phyloP scores from a whole-genome alignment of 2,113 vertebrate genomes.

The Thunnus maccoyii region DNA sequence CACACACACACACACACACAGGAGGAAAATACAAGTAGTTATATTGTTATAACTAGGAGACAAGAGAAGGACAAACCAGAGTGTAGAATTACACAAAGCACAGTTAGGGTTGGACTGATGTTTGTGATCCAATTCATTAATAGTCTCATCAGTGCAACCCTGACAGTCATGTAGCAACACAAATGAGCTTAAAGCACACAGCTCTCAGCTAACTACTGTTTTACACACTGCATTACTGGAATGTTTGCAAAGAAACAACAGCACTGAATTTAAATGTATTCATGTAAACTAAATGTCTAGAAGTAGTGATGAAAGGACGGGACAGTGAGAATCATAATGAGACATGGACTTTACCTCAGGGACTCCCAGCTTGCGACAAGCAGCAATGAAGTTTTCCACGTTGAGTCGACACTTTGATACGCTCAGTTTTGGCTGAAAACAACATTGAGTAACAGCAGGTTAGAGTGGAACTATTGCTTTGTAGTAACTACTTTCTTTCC shows the following conservation, averaged over 20 bases:
- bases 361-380: slow-evolving; percentile 91
- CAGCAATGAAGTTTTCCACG: slow-evolving; percentile 90
- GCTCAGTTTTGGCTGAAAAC: slow-evolving; percentile 90
- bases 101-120: slow-evolving; percentile 30
- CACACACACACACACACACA: slow-evolving; percentile 21
- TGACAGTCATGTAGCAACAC: slow-evolving; percentile 27
- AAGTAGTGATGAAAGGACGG: background rate
- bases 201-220: background rate
- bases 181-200: slow-evolving; percentile 23
- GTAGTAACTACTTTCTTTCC: too few species aligned
- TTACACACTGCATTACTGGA: background rate
- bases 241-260: background rate
- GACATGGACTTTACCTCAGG: slow-evolving; percentile 85
- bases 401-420: slow-evolving; percentile 89
- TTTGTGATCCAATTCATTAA: background rate
- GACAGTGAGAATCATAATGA: background rate
- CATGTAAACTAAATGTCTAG: background rate
- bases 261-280: background rate
- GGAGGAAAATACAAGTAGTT: slow-evolving; percentile 33
- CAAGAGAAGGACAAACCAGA: background rate
- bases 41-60: slow-evolving; percentile 24
- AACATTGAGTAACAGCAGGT: background rate
- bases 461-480: too few species aligned
- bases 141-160: slow-evolving; percentile 23
- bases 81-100: slow-evolving; percentile 16